phyloP scores from a whole-genome alignment of 2,797 vertebrate genomes.

The Tragopan temminckii region DNA sequence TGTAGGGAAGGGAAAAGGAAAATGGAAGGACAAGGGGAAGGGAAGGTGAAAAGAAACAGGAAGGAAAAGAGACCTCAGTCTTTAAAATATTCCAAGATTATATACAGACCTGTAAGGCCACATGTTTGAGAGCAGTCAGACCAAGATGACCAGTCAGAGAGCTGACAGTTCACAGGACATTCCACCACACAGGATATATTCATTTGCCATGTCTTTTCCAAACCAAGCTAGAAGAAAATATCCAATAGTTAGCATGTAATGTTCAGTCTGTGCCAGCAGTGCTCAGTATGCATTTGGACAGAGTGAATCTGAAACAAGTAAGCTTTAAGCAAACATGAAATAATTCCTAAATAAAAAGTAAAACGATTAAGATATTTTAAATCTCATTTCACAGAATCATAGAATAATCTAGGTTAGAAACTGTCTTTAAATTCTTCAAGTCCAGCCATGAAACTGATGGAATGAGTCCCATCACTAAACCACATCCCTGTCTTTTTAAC shows the following conservation, averaged over 20 bases:
- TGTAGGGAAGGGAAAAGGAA: background rate
- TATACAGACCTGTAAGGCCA: slow-evolving; percentile 90
- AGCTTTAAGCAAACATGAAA: background rate
- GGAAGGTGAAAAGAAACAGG: background rate
- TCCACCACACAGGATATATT: slow-evolving; percentile 93
- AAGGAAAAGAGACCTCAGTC: background rate
- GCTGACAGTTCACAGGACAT: slow-evolving; percentile 97
- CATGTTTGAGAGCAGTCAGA: slow-evolving; percentile 94
- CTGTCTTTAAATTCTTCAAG: background rate
- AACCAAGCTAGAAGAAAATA: slow-evolving; percentile 82
- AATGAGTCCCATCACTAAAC: background rate
- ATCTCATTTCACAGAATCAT: background rate
- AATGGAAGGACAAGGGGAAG: background rate
- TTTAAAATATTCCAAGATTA: background rate
- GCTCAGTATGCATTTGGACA: background rate
- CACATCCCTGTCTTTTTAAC: background rate
- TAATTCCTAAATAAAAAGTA: background rate
- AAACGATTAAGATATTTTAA: background rate
- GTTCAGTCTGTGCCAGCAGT: background rate
- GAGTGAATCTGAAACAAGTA: background rate
- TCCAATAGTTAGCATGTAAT: background rate
- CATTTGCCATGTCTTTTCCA: slow-evolving; percentile 97
- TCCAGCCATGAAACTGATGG: background rate
- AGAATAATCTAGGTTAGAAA: background rate
- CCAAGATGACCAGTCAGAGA: slow-evolving; percentile 95